A percentile compares a stretch with the other conserved stretches of the same genome.
These are phyloP conservation scores for Gobius niger DNA, from an alignment of 2,113 vertebrate genomes.

Conservation along the genomic window DNA sequence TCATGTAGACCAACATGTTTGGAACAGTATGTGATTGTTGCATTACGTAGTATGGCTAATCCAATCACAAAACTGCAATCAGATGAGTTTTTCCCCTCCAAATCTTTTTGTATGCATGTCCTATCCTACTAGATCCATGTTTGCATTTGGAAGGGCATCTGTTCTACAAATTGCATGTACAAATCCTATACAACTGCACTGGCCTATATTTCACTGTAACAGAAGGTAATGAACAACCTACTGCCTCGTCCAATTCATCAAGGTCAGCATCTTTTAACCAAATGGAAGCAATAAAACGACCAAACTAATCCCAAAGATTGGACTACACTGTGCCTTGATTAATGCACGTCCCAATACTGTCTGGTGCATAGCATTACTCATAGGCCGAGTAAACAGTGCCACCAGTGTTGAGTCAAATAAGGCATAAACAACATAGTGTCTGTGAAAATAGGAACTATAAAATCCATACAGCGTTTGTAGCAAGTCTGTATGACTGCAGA, in stretches of 20 bases:
- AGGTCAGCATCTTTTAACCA: background rate
- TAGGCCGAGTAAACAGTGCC: background rate
- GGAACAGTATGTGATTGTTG: no score
- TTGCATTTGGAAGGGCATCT: no score
- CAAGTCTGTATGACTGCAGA: no score
- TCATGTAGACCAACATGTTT: no score
- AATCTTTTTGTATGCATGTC: no score
- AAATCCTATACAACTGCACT: background rate
- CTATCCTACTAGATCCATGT: no score
- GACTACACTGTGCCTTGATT: conserved; percentile 5
- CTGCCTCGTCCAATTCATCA: background rate
- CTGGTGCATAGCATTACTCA: background rate
- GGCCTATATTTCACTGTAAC: conserved; percentile 2
- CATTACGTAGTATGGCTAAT: no score
- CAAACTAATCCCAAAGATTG: conserved; percentile 5
- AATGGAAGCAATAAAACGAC: conserved; percentile 5
- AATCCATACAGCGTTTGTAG: no score
- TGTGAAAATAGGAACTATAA: no score
- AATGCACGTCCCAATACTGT: conserved; percentile 10
- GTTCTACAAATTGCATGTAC: background rate
- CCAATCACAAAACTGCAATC: no score
- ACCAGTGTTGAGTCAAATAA: background rate
- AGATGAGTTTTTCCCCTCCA: no score
- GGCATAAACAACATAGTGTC: background rate
- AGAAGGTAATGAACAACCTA: background rate